Evolutionary conservation across 2,797 vertebrate genomes (phyloP).

Genomic region (Muscicapa striata): DNA sequence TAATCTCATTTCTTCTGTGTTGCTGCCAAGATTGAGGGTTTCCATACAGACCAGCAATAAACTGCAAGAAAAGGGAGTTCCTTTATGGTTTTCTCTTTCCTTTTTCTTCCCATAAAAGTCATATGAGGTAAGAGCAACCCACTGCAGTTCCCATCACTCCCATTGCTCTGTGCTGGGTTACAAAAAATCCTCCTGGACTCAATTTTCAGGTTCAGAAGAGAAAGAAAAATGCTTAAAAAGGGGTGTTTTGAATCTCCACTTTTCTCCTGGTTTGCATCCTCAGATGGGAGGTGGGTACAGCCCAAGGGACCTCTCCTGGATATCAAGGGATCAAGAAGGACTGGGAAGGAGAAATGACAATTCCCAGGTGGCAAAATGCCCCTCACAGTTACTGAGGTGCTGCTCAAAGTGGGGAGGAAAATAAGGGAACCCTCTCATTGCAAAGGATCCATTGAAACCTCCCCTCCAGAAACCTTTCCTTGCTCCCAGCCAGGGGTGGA

Average conservation of each 20-base stretch:
- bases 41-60: neutral
- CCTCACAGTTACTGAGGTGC: neutral
- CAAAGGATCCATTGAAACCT: neutral
- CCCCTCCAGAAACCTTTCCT: neutral
- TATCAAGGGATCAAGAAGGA: neutral
- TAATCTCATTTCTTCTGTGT: neutral
- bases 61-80: neutral
- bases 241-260: neutral
- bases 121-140: neutral
- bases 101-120: neutral
- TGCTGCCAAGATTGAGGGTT: neutral
- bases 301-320: neutral
- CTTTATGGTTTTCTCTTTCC: neutral
- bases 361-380: neutral
- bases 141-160: neutral
- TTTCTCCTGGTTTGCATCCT: neutral
- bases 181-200: neutral
- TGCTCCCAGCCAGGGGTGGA: neutral
- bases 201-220: neutral
- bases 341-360: neutral
- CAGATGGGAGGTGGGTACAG: neutral
- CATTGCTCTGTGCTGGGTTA: neutral
- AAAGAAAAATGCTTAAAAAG: neutral
- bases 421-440: accelerated
- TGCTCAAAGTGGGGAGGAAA: neutral